phyloP scores from a whole-genome alignment of 1,140 invertebrate species.

The Odontomachus brunneus region DNA sequence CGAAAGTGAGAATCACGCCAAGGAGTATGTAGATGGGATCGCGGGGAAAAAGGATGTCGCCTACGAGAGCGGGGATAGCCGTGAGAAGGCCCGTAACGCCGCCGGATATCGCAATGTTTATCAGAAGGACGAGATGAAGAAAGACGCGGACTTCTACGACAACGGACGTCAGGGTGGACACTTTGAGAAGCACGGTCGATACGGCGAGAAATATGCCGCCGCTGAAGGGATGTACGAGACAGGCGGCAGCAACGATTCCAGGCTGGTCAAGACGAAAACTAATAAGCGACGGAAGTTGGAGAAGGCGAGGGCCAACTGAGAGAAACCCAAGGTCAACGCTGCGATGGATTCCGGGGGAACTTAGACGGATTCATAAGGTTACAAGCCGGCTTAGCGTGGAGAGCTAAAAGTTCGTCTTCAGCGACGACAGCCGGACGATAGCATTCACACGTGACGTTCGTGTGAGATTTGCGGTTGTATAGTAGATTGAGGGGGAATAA shows the following conservation, averaged over 20 bases:
- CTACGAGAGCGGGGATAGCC: conserved; percentile 87
- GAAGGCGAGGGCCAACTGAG: neutral
- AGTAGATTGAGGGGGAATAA: neutral
- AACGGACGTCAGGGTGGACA: conserved; percentile 79
- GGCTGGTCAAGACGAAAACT: neutral
- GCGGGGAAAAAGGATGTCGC: conserved; percentile 83
- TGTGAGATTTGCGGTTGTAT: conserved; percentile 6
- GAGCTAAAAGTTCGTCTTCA: conserved; percentile 49
- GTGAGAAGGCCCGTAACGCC: conserved; percentile 88
- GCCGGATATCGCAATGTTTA: conserved; percentile 90
- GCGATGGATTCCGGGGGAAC: conserved; percentile 74
- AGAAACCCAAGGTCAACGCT: conserved; percentile 72
- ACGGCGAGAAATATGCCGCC: conserved; percentile 74
- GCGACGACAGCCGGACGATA: conserved; percentile 11
- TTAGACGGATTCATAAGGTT: conserved; percentile 74
- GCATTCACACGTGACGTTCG: neutral
- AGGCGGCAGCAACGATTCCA: conserved; percentile 49
- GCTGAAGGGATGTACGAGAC: conserved; percentile 73
- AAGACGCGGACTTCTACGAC: conserved; percentile 88
- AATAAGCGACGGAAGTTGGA: conserved; percentile 7
- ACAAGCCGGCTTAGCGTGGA: neutral
- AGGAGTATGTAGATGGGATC: conserved; percentile 62
- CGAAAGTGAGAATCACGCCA: conserved; percentile 53
- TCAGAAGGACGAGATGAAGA: conserved; percentile 86
- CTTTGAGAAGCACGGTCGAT: conserved; percentile 78